Evolutionary conservation across 1,140 invertebrate species (phyloP), one percentile per base, ranked within the genome.

Genomic region (Sarcophaga peregrina): DNA sequence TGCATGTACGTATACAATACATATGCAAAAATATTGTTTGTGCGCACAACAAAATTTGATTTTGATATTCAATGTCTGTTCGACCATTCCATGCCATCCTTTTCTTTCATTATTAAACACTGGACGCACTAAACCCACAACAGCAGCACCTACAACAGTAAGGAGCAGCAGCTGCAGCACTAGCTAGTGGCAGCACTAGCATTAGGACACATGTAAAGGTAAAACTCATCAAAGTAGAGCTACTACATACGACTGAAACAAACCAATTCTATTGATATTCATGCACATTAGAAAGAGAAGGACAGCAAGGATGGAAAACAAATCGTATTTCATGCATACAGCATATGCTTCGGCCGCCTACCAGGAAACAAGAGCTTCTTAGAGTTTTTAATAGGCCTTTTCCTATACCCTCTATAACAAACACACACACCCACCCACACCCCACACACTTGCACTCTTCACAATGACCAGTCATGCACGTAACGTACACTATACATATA

Each of bases 201-300:
- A 37, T 37, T 37, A 37, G 25, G 25, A 37, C 25, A 78, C 46
- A 47, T 25, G 46, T 17, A 52, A 78, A 78, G 75, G 75, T 78
- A 78, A 76, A 52, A 78, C 75, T 78, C 75, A 78, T 78, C 75
- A 76, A n/a, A 46, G 46, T 8, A 25, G 37, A 72, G 37, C 62
- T 20, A n/a, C n/a, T n/a, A n/a, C n/a, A n/a, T n/a, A 72, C 20
- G 37, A 72, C 62, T 25, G 37, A 78, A 78, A 78, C 17, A 48
- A 78, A 50, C 47, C 75, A 78, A 78, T 78, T 37, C 25, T 37
- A 37, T 37, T 37, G 25, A 37, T 37, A 37, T 37, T 37, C 25
- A 78, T 78, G 75, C 75, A 78, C 75, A 78, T 17, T 50, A 78
- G 75, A 78, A 78, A 78, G 75, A 78, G 75, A 78, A 5, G 47